phyloP scores from a whole-genome alignment of 2,888 invertebrate genomes.

The Cerastoderma edule region DNA sequence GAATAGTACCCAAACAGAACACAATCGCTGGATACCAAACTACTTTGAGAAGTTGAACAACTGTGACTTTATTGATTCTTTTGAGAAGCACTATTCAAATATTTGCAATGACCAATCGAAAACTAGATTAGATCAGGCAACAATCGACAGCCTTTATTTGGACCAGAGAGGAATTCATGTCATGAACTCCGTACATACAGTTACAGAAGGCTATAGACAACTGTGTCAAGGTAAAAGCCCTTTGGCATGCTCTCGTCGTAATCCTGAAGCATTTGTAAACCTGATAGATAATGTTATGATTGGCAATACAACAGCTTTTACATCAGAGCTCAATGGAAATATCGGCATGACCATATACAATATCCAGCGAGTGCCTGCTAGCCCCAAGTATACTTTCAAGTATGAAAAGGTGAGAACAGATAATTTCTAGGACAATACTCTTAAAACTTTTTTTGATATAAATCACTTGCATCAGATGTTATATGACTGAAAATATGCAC shows the following conservation, averaged over 20 bases:
- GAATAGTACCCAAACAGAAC: constrained; percentile 18
- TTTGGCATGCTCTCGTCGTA: constrained; percentile 18
- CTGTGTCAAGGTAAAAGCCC: constrained; percentile 21
- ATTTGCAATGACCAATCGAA: constrained; percentile 29
- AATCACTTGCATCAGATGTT: no score
- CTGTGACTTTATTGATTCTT: constrained; percentile 69
- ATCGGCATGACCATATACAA: constrained; percentile 71
- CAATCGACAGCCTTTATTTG: constrained; percentile 36
- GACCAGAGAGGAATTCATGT: constrained; percentile 71
- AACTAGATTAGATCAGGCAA: constrained; percentile 20
- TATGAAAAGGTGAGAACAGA: constrained; percentile 17
- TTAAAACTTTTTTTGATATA: no score
- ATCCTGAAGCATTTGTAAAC: constrained; percentile 12
- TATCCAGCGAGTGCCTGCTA: constrained; percentile 53
- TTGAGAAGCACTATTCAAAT: constrained; percentile 46
- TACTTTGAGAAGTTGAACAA: constrained; percentile 69
- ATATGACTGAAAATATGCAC: no score
- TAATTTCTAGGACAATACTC: no score
- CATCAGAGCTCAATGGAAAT: constrained; percentile 66
- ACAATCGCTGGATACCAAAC: constrained; percentile 69
- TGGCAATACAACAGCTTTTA: constrained; percentile 49
- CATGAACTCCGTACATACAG: constrained; percentile 67
- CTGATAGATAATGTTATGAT: constrained; percentile 8
- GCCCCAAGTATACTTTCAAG: not conserved
- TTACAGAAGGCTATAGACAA: constrained; percentile 53